Evolutionary conservation across 2,888 invertebrate genomes (phyloP).

Genomic region (Calameuta pallipes): DNA sequence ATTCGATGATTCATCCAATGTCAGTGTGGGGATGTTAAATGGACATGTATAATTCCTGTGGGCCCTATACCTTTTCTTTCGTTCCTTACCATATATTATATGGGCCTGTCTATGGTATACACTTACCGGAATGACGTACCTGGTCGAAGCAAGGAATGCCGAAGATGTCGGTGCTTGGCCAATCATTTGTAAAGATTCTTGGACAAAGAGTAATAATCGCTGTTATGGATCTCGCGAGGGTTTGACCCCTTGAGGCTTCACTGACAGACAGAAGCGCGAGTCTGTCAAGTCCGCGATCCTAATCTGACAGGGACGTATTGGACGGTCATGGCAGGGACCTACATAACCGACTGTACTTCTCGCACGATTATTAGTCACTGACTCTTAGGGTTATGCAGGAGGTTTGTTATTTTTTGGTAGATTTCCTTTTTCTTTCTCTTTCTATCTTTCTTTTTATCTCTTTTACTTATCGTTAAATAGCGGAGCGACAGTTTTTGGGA

Average conservation of each 20-base stretch:
- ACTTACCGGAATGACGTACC: no score
- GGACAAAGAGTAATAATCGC: conserved; percentile 54
- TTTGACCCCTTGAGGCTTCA: conserved; percentile 50
- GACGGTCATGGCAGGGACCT: conserved; percentile 33
- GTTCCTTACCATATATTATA: no score
- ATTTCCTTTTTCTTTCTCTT: no score
- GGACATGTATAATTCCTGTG: no score
- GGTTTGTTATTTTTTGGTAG: conserved; percentile 26
- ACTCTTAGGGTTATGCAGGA: conserved; percentile 51
- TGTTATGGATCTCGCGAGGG: conserved; percentile 50
- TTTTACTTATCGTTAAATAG: no score
- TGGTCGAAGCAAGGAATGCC: conserved; percentile 38
- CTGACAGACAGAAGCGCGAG: conserved; percentile 65
- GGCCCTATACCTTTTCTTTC: no score
- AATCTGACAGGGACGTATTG: conserved; percentile 65
- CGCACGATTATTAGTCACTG: conserved; percentile 54
- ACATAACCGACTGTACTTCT: conserved; percentile 40
- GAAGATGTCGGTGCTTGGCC: conserved; percentile 39
- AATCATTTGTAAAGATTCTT: conserved; percentile 63
- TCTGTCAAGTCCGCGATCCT: conserved; percentile 63
- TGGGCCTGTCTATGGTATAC: no score
- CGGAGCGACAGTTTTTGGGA: no score
- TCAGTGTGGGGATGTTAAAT: no score
- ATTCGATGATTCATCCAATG: no score
- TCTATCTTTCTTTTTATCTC: no score